These are phyloP conservation scores for Stichodactyla helianthus DNA, from an alignment of 64 coral and sea anemone genomes.

Conservation along the genomic window DNA sequence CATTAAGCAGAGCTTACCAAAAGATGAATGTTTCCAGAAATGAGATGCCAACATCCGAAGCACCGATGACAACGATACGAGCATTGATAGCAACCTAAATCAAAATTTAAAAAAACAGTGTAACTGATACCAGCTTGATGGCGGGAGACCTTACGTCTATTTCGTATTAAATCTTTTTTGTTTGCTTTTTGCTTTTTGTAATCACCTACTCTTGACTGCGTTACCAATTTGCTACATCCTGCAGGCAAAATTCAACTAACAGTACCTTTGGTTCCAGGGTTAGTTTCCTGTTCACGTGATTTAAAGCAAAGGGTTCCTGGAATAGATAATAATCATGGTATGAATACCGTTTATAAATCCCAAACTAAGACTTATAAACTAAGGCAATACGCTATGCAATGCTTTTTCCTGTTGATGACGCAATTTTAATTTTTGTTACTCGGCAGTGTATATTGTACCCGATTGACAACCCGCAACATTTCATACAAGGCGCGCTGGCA, in stretches of 20 bases:
- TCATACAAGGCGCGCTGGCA: too few relatives aligned
- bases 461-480: too few relatives aligned
- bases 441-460: too few relatives aligned
- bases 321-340: neutral
- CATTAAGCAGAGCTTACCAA: constrained; percentile 53
- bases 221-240: neutral
- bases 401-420: too few relatives aligned
- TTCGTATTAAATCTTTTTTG: too few relatives aligned
- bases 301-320: constrained; percentile 85
- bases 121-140: too few relatives aligned
- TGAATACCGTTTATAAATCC: neutral
- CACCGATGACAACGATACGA: constrained; percentile 91
- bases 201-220: too few relatives aligned
- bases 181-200: too few relatives aligned
- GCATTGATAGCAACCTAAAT: constrained; percentile 86
- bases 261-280: constrained; percentile 96
- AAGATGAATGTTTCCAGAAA: constrained; percentile 89
- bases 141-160: too few relatives aligned
- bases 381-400: too few relatives aligned
- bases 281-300: constrained; percentile 93
- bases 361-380: neutral
- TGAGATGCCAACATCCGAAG: constrained; percentile 93
- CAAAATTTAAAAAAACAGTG: neutral
- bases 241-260: neutral
- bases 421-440: too few relatives aligned